A percentile compares a stretch with the other conserved stretches of the same genome.
These are phyloP conservation scores for Brenthis hecate DNA, from an alignment of 2,888 invertebrate genomes.

Conservation along the genomic window DNA sequence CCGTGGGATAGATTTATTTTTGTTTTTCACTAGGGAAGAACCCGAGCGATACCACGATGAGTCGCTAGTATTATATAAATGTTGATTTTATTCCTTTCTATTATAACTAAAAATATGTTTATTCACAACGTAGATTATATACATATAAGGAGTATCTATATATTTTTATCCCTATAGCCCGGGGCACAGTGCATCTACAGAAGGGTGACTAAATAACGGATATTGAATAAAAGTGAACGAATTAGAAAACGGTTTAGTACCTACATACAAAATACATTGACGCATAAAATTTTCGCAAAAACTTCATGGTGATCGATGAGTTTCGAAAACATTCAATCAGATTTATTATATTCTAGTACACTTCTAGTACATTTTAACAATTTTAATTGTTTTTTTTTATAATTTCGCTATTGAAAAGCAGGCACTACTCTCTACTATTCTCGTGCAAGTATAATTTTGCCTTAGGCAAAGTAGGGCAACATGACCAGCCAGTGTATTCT, in stretches of 20 bases:
- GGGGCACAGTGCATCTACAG: constrained; percentile 40
- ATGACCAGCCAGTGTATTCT: background rate
- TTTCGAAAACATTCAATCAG: too few relatives aligned
- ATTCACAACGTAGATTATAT: background rate
- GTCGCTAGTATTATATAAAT: too few relatives aligned
- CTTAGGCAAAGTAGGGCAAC: background rate
- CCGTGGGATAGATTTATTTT: too few relatives aligned
- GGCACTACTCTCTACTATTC: too few relatives aligned
- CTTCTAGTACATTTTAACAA: too few relatives aligned
- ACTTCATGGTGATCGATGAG: too few relatives aligned
- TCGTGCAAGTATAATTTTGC: background rate
- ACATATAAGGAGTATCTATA: constrained; percentile 13
- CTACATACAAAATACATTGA: constrained; percentile 28
- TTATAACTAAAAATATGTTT: too few relatives aligned
- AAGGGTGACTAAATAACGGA: constrained; percentile 63
- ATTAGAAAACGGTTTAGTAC: constrained; percentile 45
- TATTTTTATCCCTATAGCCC: constrained; percentile 35
- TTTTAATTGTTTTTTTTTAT: background rate
- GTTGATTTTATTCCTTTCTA: too few relatives aligned
- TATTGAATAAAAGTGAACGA: constrained; percentile 57
- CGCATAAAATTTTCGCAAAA: background rate
- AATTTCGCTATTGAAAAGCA: background rate
- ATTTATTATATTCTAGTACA: too few relatives aligned
- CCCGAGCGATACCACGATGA: too few relatives aligned
- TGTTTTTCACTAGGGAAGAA: too few relatives aligned